Evolutionary conservation across 1,140 invertebrate species (phyloP), one percentile per base, ranked within the genome.

Genomic region (Tetragonula clypearis): DNA sequence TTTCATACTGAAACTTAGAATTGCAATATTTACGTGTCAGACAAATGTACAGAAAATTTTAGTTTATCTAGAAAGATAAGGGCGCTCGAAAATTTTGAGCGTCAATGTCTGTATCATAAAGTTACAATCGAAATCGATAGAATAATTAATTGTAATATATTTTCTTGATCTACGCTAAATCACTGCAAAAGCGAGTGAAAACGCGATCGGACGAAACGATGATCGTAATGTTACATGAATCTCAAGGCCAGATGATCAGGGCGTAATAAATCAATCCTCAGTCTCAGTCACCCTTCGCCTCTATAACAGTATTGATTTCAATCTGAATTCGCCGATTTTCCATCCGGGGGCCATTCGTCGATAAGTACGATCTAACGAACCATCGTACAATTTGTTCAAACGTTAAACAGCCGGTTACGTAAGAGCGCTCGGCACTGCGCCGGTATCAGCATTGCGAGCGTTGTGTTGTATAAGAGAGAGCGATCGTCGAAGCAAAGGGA

Each of bases 371-470:
- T 9, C 65, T 66, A 60, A 83, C 30, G 65, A 71, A 41, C 56
- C 58, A 79, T 84, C 35, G 56, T 26, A 71, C 75, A 71, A 79
- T 79, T 71, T 79, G 76, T 84, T 84, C 75, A 79, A 79, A 84
- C 66, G 53, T 84, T 71, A 71, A 84, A 79, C 75, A 41, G 5
- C n/a, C 35, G 21, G 56, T 84, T 84, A 62, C 66, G 15, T 71
- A 84, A 84, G 65, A 62, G 55, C 53, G 26, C 35, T 65, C 62
- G 6, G 60, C 41, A 49, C 6, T 8, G 41, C 41, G 41, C 19
- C 35, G 26, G 56, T 84, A 79, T 79, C 66, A n/a, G 35, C 56
- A 19, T 11, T n/a, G 17, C 41, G 41, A 49, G 41, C 41, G 41
- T 8, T 35, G 30, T 21, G 53, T 79, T 84, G 76, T 84, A 79